These are phyloP conservation scores for Himantopus leucocephalus DNA, from an alignment of 2,113 vertebrate species.

Conservation along the genomic window DNA sequence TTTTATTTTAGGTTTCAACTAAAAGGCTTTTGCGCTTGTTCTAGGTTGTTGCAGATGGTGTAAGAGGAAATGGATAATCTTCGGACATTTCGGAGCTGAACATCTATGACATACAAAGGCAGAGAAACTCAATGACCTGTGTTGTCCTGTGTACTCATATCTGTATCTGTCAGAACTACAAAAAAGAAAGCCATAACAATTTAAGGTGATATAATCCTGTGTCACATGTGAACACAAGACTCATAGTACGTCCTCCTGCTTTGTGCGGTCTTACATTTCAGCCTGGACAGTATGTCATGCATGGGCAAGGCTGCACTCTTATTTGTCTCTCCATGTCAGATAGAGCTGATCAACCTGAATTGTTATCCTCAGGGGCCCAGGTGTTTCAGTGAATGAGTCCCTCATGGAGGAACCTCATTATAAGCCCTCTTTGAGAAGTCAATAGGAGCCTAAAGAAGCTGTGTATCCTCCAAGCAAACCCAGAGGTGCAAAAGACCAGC, in stretches of 20 bases:
- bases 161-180: not conserved
- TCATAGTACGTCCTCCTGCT: not conserved
- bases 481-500: not conserved
- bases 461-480: not conserved
- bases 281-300: not conserved
- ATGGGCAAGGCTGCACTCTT: rapidly evolving
- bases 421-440: not conserved
- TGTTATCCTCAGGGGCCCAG: not conserved
- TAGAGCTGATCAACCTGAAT: not conserved
- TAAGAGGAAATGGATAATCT: not conserved
- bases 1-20: conserved; percentile 18
- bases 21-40: not conserved
- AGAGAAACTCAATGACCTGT: not conserved
- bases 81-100: not conserved
- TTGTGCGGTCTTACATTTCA: not conserved
- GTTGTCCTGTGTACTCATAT: not conserved
- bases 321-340: not conserved
- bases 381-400: not conserved
- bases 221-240: not conserved
- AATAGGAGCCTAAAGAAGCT: not conserved
- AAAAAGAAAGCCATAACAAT: not conserved
- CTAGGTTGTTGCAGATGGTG: not conserved
- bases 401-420: not conserved
- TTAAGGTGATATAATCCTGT: not conserved
- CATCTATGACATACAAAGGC: not conserved